phyloP scores from a whole-genome alignment of 2,113 vertebrate genomes.

The Rostratula benghalensis region DNA sequence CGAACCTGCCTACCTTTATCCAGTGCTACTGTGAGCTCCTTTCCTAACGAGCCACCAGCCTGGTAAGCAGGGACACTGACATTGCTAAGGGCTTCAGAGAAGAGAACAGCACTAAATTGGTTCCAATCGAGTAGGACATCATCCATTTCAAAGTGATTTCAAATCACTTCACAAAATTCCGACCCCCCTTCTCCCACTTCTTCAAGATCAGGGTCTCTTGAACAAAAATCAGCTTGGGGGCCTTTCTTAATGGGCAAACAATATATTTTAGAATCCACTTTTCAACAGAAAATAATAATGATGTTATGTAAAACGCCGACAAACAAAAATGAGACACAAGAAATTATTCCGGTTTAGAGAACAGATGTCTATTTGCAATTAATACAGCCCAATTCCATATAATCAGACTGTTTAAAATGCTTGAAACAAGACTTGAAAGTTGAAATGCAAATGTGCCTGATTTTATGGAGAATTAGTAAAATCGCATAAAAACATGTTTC shows the following conservation, averaged over 20 bases:
- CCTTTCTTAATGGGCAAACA: background rate
- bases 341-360: slow-evolving; percentile 43
- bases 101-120: background rate
- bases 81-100: background rate
- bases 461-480: slow-evolving; percentile 70
- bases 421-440: slow-evolving; percentile 71
- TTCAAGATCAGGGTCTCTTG: background rate
- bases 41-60: accelerated
- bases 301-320: slow-evolving; percentile 47
- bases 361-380: slow-evolving; percentile 77
- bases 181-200: background rate
- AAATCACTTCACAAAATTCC: background rate
- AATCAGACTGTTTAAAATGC: slow-evolving; percentile 70
- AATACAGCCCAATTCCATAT: slow-evolving; percentile 73
- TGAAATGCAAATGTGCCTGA: slow-evolving; percentile 66
- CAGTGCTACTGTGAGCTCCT: accelerated
- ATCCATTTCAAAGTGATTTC: background rate
- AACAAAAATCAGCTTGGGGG: background rate
- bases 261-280: background rate
- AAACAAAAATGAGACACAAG: slow-evolving; percentile 60
- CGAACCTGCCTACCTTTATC: background rate
- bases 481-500: background rate
- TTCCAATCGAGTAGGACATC: background rate
- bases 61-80: background rate
- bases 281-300: background rate